These are phyloP conservation scores for Chlamydotis undulata DNA, from an alignment of 2,113 vertebrate species.

Conservation along the genomic window DNA sequence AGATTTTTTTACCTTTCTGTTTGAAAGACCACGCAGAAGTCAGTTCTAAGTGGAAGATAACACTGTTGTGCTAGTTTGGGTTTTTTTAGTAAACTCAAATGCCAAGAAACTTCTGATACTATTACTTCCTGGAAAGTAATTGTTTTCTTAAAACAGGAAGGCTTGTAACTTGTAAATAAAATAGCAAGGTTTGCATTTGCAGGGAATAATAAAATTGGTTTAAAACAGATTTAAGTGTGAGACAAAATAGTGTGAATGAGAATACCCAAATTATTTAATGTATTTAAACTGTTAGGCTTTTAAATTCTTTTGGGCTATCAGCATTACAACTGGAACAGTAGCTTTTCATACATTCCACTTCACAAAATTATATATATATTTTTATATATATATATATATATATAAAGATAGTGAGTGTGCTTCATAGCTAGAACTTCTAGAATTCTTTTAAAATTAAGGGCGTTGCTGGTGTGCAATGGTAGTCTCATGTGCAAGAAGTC, in stretches of 20 bases:
- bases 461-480: background rate
- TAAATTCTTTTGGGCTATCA: background rate
- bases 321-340: background rate
- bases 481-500: background rate
- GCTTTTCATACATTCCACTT: background rate
- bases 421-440: background rate
- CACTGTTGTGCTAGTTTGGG: background rate
- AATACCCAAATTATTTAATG: background rate
- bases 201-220: background rate
- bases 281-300: background rate
- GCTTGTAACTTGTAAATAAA: slow-evolving; percentile 20
- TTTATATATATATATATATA: background rate
- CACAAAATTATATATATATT: background rate
- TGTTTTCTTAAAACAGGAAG: slow-evolving; percentile 25
- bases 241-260: background rate
- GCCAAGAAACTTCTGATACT: slow-evolving; percentile 23
- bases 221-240: background rate
- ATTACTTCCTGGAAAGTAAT: slow-evolving; percentile 28
- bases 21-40: background rate
- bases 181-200: background rate
- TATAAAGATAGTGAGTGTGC: background rate
- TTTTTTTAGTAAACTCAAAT: background rate
- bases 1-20: background rate
- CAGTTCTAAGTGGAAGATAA: background rate
- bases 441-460: background rate